Base-by-base conservation (phyloP, 2,888 invertebrate genomes). In the Temnothorax rugatulus region DNA sequence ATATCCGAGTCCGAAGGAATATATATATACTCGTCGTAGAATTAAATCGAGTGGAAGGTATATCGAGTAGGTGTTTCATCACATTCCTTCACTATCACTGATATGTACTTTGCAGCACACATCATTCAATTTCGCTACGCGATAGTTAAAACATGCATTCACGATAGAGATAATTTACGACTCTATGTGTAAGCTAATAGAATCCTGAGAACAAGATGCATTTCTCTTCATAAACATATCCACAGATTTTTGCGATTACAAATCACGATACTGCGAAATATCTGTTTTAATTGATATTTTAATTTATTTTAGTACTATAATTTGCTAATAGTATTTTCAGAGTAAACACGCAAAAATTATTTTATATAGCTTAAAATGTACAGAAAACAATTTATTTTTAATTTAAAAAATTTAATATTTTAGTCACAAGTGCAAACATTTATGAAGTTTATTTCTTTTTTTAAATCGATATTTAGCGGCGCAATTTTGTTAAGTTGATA, bases 1-100 rank as follows among this genome's bases (percentile, higher is more conserved):
- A 73, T 50, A 66, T 76, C 41, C 9, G 41, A 54, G 11, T 18
- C 18, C 25, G 25, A 29, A 57, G 41, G 18, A 73, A 59, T 73
- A 57, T 34, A 7, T 29, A 29, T 4, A 34, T 57, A 57, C n/a
- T 59, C 41, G 73, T 71, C 71, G 21, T 73, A 18, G 41, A 34
- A 73, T 25, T 59, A 73, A 73, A 73, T 18, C 18, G 57, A 57
- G 25, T 41, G 29, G 11, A 57, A 21, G 15, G 25, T 63, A 63
- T 59, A 63, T 59, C 29, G 15, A 59, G 25, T 59, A 59, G 59
- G 25, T 59, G 29, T 38, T 71, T 71, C 15, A 38, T 54, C 54
- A 54, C 66, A 54, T 15, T 34, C 54, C 52, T 71, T 21, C 54
- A 38, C 15, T 21, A 71, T 38, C 34, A n/a, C n/a, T n/a, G 21